phyloP scores from a whole-genome alignment of 2,888 invertebrate genomes.

The Drosophila vallismaia region DNA sequence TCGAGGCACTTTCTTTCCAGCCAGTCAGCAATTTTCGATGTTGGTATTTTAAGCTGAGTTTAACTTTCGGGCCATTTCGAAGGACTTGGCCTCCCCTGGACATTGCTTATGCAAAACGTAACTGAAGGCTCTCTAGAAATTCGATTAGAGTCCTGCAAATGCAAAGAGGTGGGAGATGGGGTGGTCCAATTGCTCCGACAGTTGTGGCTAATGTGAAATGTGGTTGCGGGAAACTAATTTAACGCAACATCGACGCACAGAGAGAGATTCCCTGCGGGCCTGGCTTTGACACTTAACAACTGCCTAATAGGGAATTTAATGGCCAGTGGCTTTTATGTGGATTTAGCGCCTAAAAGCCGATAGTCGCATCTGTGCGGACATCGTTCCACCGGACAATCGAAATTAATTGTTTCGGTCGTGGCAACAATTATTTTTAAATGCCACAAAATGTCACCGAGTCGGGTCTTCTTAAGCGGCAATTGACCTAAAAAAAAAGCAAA shows the following conservation, averaged over 20 bases:
- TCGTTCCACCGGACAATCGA: slow-evolving; percentile 1
- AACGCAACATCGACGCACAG: slow-evolving; percentile 16
- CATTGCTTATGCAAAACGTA: slow-evolving; percentile 56
- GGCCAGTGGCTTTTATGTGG: slow-evolving; percentile 34
- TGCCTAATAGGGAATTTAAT: slow-evolving; percentile 38
- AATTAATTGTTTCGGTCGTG: slow-evolving; percentile 49
- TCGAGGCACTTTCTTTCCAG: slow-evolving; percentile 7
- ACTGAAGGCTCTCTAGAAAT: slow-evolving; percentile 32
- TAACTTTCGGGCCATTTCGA: slow-evolving; percentile 18
- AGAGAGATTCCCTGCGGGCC: slow-evolving; percentile 5
- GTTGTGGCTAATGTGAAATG: slow-evolving; percentile 42
- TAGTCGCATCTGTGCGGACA: slow-evolving; percentile 20
- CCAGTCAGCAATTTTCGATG: slow-evolving; percentile 21
- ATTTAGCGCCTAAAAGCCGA: slow-evolving; percentile 26
- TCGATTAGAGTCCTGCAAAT: slow-evolving; percentile 41
- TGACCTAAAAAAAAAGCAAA: slow-evolving; percentile 48
- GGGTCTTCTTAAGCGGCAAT: slow-evolving; percentile 46
- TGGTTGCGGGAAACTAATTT: slow-evolving; percentile 49
- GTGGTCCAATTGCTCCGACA: slow-evolving; percentile 30
- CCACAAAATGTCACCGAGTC: slow-evolving; percentile 23
- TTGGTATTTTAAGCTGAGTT: slow-evolving; percentile 45
- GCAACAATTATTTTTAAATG: slow-evolving; percentile 43
- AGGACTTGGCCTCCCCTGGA: slow-evolving; percentile 8
- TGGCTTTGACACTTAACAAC: slow-evolving; percentile 47
- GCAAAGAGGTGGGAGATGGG: slow-evolving; percentile 23